These are phyloP conservation scores for Strigops habroptila DNA, from an alignment of 2,113 vertebrate genomes.

Conservation along the genomic window DNA sequence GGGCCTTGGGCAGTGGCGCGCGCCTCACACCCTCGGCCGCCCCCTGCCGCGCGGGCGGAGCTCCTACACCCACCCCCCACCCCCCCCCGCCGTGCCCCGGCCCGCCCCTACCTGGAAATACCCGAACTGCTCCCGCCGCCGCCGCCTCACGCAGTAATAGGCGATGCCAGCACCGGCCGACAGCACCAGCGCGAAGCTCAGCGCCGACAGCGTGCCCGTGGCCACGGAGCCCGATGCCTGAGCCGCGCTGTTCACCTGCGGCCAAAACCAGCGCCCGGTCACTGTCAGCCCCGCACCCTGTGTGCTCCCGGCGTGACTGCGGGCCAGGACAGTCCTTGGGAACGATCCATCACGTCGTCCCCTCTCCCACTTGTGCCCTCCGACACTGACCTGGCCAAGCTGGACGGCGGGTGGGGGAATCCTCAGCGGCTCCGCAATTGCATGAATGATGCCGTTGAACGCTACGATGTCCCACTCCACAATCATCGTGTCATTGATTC, in stretches of 20 bases:
- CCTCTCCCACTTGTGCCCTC: rapidly evolving
- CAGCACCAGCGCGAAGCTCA: not conserved
- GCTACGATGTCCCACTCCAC: slow-evolving; percentile 89
- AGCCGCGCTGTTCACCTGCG: not conserved
- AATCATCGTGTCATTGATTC: slow-evolving; percentile 79
- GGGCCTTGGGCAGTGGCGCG: no score
- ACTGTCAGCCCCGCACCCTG: rapidly evolving
- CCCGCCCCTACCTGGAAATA: not conserved
- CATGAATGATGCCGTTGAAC: slow-evolving; percentile 90
- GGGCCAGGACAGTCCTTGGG: no score
- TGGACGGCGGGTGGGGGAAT: slow-evolving; percentile 68
- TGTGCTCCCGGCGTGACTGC: rapidly evolving
- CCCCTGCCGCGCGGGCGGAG: not conserved
- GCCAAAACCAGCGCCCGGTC: rapidly evolving
- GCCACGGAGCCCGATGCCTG: not conserved
- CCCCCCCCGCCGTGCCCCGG: no score
- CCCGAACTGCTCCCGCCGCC: slow-evolving; percentile 22
- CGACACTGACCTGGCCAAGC: not conserved
- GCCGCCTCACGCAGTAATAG: not conserved
- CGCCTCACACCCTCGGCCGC: no score
- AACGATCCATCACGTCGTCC: rapidly evolving
- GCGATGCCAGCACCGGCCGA: not conserved
- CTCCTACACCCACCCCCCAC: no score
- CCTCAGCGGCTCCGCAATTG: slow-evolving; percentile 80
- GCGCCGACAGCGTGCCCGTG: not conserved